Percentiles rank a stretch among this genome's conserved stretches.
phyloP scores from a whole-genome alignment of 2,888 invertebrate species.

The Drosophila silvestris region DNA sequence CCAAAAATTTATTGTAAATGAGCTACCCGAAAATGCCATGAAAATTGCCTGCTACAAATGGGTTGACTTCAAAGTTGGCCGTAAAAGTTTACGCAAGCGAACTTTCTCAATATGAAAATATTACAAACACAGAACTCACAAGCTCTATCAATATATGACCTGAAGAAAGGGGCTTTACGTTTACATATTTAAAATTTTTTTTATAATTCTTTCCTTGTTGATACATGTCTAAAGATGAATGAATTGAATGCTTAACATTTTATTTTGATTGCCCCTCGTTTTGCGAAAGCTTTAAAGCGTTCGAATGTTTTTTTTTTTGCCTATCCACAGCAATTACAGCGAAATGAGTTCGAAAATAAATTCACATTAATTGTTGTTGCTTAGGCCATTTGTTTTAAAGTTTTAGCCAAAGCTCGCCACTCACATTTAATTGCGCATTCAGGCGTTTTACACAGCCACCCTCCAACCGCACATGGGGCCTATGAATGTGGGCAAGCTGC shows the following conservation, averaged over 20 bases:
- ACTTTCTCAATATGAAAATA: neutral
- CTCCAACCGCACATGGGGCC: conserved; percentile 37
- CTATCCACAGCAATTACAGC: conserved; percentile 67
- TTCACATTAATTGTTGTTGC: conserved; percentile 74
- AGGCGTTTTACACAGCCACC: conserved; percentile 31
- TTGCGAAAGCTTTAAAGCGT: neutral
- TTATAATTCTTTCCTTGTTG: neutral
- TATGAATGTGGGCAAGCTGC: conserved; percentile 22
- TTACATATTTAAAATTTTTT: neutral
- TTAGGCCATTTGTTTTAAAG: conserved; percentile 73
- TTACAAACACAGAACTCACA: neutral
- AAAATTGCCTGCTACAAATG: conserved; percentile 42
- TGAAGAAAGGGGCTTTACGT: neutral
- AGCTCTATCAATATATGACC: neutral
- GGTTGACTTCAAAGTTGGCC: conserved; percentile 40
- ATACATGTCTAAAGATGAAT: neutral
- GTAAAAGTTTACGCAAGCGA: neutral
- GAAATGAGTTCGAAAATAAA: conserved; percentile 76
- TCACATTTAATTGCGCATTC: conserved; percentile 65
- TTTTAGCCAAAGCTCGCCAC: conserved; percentile 26
- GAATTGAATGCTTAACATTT: neutral
- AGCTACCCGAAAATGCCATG: conserved; percentile 62
- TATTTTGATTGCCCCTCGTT: conserved; percentile 25
- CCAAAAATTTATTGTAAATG: conserved; percentile 73
- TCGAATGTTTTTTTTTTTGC: conserved; percentile 26